Evolutionary conservation across 2,888 invertebrate genomes (phyloP).

Genomic region (Chrysina gloriosa): DNA sequence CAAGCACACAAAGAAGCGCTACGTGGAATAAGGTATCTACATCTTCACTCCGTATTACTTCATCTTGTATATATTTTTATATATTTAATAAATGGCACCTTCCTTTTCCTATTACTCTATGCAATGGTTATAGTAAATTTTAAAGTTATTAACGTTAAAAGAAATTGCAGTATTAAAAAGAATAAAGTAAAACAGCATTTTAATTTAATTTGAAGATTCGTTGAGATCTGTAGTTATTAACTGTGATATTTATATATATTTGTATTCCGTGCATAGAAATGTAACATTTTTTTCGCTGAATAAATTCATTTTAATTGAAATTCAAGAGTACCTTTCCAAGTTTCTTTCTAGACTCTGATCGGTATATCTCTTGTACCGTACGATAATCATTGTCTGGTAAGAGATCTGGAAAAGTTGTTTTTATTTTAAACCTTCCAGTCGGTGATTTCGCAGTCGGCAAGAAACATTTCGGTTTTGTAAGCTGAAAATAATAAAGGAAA

Average conservation of each 20-base stretch:
- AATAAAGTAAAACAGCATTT: conserved; percentile 36
- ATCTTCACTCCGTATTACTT: conserved; percentile 63
- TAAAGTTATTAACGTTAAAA: conserved; percentile 36
- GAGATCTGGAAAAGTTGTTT: conserved; percentile 61
- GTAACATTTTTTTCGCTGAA: conserved; percentile 59
- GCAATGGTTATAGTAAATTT: conserved; percentile 46
- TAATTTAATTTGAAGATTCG: conserved; percentile 40
- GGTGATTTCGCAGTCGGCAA: conserved; percentile 42
- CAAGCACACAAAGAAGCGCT: conserved; percentile 99
- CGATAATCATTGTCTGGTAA: conserved; percentile 53
- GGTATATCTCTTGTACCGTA: conserved; percentile 36
- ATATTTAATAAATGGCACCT: conserved; percentile 62
- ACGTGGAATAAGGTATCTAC: conserved; percentile 92
- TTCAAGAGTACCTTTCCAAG: conserved; percentile 58
- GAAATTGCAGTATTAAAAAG: conserved; percentile 40
- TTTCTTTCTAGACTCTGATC: conserved; percentile 57
- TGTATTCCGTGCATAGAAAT: conserved; percentile 54
- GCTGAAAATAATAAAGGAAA: conserved; percentile 51
- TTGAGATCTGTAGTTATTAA: conserved; percentile 38
- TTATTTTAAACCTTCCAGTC: conserved; percentile 57
- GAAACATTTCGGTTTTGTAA: conserved; percentile 44
- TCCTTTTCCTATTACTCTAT: conserved; percentile 55
- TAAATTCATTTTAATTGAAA: conserved; percentile 60
- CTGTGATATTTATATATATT: conserved; percentile 55
- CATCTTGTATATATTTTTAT: conserved; percentile 59